These are phyloP conservation scores for Acestrorhynchus altus DNA, from an alignment of 2,797 vertebrate species.

Conservation along the genomic window DNA sequence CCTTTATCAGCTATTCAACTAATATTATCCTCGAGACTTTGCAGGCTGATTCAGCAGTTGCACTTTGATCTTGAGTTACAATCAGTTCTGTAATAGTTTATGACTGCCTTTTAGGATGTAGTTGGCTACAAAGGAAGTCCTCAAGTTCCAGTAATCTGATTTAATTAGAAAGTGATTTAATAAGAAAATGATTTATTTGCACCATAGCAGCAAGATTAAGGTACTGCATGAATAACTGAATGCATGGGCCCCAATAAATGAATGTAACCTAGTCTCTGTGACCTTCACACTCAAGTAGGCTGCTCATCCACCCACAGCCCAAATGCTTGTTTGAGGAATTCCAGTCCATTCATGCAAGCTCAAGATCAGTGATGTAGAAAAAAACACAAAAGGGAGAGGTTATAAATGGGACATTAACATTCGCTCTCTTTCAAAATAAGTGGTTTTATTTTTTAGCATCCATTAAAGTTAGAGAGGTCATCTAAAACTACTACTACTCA, in stretches of 20 bases:
- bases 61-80: conserved; percentile 37
- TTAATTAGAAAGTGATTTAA: no score
- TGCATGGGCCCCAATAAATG: background rate
- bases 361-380: conserved; percentile 11
- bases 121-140: background rate
- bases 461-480: no score
- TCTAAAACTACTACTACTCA: no score
- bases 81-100: conserved; percentile 30
- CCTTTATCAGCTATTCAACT: background rate
- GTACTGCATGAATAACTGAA: no score
- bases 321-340: conserved; percentile 47
- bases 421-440: background rate
- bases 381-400: background rate
- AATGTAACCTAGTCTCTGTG: background rate
- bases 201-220: no score
- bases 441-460: no score
- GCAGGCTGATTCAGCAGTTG: conserved; percentile 10
- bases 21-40: background rate
- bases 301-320: background rate
- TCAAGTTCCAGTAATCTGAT: background rate
- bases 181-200: background rate
- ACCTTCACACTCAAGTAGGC: background rate
- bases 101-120: conserved; percentile 7
- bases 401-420: conserved; percentile 5
- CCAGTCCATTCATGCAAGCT: conserved; percentile 40